Base-by-base conservation (phyloP, 2,797 vertebrate genomes). In the Muscicapa comitata region DNA sequence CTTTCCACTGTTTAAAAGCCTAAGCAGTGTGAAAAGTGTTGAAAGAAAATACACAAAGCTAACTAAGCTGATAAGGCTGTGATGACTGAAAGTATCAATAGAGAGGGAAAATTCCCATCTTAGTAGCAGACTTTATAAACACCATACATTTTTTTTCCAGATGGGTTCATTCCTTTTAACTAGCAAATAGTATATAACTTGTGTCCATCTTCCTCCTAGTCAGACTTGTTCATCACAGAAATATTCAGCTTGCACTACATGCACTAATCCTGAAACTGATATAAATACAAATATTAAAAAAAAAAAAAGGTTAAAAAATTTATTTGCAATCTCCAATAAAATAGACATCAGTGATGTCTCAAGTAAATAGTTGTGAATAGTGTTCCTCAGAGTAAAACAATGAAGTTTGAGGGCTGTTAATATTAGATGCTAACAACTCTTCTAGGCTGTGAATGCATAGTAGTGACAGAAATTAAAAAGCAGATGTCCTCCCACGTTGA, bases 401-500 rank as follows among this genome's bases (percentile, higher is more conserved):
- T 81, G 63, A 66, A 15, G 6, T 21, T 16, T 53, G 31, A 59
- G 13, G 17, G 33, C 17, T 88, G 45, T 59, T 80, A 65, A 37
- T 72, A 78, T 73, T 45, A 70, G 25, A 57, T 26, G 10, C 13
- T 93, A 93, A 47, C 29, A 78, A 58, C 37, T 59, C 42, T 88
- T 76, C 54, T 42, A 86, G 89, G 45, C 59, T 91, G 48, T 72
- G 62, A 77, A 48, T 4, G 0, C 42, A 42, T 31, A 62, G 51
- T 29, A 91, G 76, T 57, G 73, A 84, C 47, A 94, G 88, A 90
- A 96, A 94, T 82, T 87, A 82, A 75, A 93, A 94, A 93, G 33
- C 54, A 93, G 78, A 73, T 84, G 78, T 63, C 73, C 47, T 95
- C 90, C 76, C 87, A 91, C 8, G 0, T 25, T 72, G 54, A 91